Percentiles rank a stretch among this genome's conserved stretches.
These are phyloP conservation scores for Papilio polyxenes DNA, from an alignment of 1,140 invertebrate genomes.

Conservation along the genomic window DNA sequence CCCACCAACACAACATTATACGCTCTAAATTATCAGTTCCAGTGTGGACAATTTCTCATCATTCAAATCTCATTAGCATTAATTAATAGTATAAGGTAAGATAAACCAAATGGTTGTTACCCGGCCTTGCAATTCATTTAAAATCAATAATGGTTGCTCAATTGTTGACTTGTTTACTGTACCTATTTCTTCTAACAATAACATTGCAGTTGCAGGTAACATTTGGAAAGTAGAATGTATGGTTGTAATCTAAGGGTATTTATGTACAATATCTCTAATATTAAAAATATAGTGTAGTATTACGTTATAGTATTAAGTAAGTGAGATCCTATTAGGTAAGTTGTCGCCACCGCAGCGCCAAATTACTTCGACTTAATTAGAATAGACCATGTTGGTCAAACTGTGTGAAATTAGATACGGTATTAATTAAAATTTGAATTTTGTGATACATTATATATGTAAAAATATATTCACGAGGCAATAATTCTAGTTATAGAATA, in stretches of 20 bases:
- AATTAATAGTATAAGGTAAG: not conserved
- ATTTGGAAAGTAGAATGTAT: not conserved
- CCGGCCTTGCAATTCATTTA: not conserved
- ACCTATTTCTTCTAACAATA: not conserved
- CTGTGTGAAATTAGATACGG: not conserved
- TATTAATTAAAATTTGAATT: no score
- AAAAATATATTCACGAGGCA: not conserved
- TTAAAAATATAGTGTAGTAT: not conserved
- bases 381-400: not conserved
- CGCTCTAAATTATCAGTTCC: not conserved
- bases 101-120: not conserved
- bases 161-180: not conserved
- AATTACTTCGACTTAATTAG: not conserved
- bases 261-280: not conserved
- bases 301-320: not conserved
- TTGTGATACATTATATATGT: not conserved
- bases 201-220: not conserved
- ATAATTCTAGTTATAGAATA: not conserved
- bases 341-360: not conserved
- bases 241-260: constrained; percentile 12
- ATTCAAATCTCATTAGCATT: not conserved
- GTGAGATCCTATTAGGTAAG: not conserved
- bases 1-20: not conserved
- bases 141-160: not conserved
- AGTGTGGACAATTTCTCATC: not conserved